Base-by-base conservation (phyloP, 1,140 invertebrate species). In the Drosophila busckii region DNA sequence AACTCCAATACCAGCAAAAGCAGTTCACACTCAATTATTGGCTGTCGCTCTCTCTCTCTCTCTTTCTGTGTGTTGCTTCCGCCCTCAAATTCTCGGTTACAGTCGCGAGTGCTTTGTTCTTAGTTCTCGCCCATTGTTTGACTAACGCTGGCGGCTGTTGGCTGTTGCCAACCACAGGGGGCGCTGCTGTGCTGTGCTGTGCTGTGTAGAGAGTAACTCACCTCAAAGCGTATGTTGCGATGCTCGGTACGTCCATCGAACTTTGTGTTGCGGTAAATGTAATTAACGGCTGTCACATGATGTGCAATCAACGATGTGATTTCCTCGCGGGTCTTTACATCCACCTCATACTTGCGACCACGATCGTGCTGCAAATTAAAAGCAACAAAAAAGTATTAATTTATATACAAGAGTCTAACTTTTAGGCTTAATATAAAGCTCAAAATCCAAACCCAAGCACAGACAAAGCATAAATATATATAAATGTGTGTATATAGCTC, bases 271-370 rank as follows among this genome's bases (percentile, higher is more conserved):
- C 94, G 91, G 89, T 99, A 99, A 87, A 99, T 99, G 85, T 96
- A 96, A 90, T 99, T 99, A 63, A 99, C 96, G 44, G 97, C 98
- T 73, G 97, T 98, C 32, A 99, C 97, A 88, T 99, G 98, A 88
- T 97, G 97, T 25, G 97, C 96, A 88, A 99, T 98, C 49, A 99
- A 89, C 0, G 97, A 97, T 45, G 98, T 90, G 84, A 99, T 99
- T 90, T 99, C 98, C 88, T 99, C 97, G 37, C 95, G 90, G 4
- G 96, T 97, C 89, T 97, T 97, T 83, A 93, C 93, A 68, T 92
- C 91, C 15, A 92, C 90, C 82, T 92, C 91, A 35, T 73, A 68
- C 68, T 64, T 82, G 28, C 46, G 53, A 6, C 63, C 54, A 4
- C 89, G 89, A 83, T 94, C 92, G 71, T 94, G 92, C 88, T 93